Conservation (phyloP, 2,113 vertebrate genomes). For the Marmota flaviventris region DNA sequence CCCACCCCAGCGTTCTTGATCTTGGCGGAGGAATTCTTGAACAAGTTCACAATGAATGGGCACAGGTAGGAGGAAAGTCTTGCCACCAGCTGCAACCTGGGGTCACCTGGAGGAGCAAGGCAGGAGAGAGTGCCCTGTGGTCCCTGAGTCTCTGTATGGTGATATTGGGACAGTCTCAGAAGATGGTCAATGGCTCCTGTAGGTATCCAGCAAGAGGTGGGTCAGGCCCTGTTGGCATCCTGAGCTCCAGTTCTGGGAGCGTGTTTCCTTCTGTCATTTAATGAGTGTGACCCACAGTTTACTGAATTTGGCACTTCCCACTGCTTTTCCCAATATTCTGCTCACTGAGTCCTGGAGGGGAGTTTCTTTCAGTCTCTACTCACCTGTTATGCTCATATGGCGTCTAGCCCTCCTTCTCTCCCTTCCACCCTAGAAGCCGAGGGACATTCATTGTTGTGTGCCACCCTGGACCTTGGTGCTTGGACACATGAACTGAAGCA, state of each 20-base stretch:
- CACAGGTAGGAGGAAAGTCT: fast-evolving
- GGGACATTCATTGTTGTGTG: fast-evolving
- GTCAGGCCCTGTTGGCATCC: no score
- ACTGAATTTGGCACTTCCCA: fast-evolving
- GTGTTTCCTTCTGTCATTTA: fast-evolving
- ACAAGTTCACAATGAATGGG: not conserved
- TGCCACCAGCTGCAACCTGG: fast-evolving
- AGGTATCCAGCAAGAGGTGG: fast-evolving
- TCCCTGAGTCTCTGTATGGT: fast-evolving
- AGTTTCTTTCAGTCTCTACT: no score
- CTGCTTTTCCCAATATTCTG: fast-evolving
- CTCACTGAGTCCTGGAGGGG: not conserved
- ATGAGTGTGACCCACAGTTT: not conserved
- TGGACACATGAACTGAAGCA: fast-evolving
- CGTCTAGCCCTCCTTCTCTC: fast-evolving
- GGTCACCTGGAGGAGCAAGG: fast-evolving
- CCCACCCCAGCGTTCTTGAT: fast-evolving
- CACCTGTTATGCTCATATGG: fast-evolving
- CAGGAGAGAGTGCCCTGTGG: fast-evolving
- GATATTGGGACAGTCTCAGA: not conserved
- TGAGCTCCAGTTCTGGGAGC: not conserved
- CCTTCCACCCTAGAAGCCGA: not conserved
- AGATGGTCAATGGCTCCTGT: fast-evolving
- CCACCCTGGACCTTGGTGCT: fast-evolving
- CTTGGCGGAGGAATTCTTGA: not conserved